Percentiles rank a stretch among this genome's conserved stretches.
These are phyloP conservation scores for Theonella swinhoei DNA, from an alignment of 37 sponge, comb jelly and placozoan species.

Conservation along the genomic window DNA sequence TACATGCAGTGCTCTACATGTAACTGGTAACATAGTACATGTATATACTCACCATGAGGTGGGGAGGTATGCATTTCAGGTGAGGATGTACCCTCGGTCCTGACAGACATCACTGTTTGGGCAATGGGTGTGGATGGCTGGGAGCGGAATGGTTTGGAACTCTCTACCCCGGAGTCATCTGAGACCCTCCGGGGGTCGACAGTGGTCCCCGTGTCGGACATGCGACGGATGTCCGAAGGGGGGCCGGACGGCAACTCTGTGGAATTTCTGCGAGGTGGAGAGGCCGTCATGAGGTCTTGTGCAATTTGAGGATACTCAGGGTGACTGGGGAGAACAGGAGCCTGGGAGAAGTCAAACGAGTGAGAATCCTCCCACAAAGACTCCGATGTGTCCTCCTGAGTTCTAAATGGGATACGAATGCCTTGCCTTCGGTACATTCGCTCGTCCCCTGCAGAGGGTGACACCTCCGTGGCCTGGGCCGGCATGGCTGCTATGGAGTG, in stretches of 20 bases:
- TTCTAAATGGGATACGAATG: background rate
- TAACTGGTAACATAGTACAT: too few species aligned
- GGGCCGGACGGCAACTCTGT: background rate
- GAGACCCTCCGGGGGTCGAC: slow-evolving; percentile 39
- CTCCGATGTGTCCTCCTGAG: slow-evolving; percentile 13
- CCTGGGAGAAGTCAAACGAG: slow-evolving; percentile 47
- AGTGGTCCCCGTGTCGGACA: slow-evolving; percentile 44
- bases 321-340: slow-evolving; percentile 67
- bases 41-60: slow-evolving; percentile 70
- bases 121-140: slow-evolving; percentile 56
- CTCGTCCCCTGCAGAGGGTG: slow-evolving; percentile 6
- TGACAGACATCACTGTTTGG: slow-evolving; percentile 28
- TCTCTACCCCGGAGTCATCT: slow-evolving; percentile 55
- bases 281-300: slow-evolving; percentile 74
- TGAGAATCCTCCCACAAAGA: slow-evolving; percentile 61
- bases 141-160: slow-evolving; percentile 34
- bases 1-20: too few species aligned
- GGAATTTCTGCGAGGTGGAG: slow-evolving; percentile 45
- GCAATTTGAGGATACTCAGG: slow-evolving; percentile 76
- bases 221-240: background rate
- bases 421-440: background rate
- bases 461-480: background rate
- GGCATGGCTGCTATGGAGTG: slow-evolving; percentile 45
- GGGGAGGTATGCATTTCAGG: slow-evolving; percentile 34
- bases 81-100: slow-evolving; percentile 29